Evolutionary conservation across 2,888 invertebrate species (phyloP).

Genomic region (Ichneumoninae sp.): DNA sequence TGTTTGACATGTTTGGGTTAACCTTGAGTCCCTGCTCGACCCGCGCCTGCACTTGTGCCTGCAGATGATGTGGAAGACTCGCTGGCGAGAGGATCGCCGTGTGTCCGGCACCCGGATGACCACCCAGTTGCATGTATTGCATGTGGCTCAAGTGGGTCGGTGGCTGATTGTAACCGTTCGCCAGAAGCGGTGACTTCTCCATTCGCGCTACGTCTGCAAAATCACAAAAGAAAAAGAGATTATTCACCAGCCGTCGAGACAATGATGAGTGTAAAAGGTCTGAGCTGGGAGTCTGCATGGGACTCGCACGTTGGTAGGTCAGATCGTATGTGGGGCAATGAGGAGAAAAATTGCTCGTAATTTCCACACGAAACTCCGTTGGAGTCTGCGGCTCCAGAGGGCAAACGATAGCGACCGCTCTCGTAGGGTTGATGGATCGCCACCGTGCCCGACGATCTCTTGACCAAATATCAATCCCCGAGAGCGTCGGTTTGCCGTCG

Average conservation of each 20-base stretch:
- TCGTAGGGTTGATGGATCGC: conserved; percentile 76
- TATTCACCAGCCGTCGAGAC: not conserved
- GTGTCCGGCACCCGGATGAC: conserved; percentile 89
- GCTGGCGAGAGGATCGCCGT: conserved; percentile 95
- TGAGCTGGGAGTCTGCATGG: not conserved
- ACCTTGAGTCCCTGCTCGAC: conserved; percentile 94
- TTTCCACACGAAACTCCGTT: conserved; percentile 23
- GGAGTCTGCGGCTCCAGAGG: conserved; percentile 65
- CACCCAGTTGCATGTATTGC: conserved; percentile 97
- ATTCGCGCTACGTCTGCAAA: conserved; percentile 92
- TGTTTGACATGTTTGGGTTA: conserved; percentile 92
- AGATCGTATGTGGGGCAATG: not conserved
- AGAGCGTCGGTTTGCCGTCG: conserved; percentile 31
- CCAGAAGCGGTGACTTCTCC: conserved; percentile 96
- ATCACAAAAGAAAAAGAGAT: conserved; percentile 57
- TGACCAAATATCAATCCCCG: conserved; percentile 77
- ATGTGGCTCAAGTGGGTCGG: conserved; percentile 96
- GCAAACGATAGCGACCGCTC: conserved; percentile 71
- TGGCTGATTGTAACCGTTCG: conserved; percentile 97
- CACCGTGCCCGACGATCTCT: conserved; percentile 62
- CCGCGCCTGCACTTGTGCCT: conserved; percentile 88
- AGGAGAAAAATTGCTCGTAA: not conserved
- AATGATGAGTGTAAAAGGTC: not conserved
- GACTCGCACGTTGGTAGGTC: not conserved
- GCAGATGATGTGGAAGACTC: conserved; percentile 90